Evolutionary conservation across 2,888 invertebrate genomes (phyloP).

Genomic region (Monochamus alternatus): DNA sequence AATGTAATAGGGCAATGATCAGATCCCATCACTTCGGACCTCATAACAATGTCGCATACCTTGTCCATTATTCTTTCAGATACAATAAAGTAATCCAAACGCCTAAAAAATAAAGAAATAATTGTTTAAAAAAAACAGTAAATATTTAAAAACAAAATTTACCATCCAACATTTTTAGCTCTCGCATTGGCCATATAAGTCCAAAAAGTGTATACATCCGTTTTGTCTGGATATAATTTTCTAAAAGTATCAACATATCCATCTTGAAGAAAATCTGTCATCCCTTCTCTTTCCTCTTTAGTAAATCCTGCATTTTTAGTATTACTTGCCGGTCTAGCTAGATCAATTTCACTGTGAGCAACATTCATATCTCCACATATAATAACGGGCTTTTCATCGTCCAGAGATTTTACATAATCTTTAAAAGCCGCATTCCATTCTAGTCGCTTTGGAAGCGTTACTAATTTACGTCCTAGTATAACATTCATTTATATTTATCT

Average conservation of each 20-base stretch:
- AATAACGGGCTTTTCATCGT: conserved; percentile 93
- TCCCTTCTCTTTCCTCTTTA: conserved; percentile 91
- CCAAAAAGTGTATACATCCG: conserved; percentile 95
- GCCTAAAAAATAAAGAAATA: conserved; percentile 80
- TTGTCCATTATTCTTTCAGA: conserved; percentile 85
- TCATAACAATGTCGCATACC: conserved; percentile 89
- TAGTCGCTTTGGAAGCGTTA: conserved; percentile 89
- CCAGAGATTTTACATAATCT: conserved; percentile 84
- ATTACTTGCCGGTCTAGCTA: conserved; percentile 95
- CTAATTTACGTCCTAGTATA: conserved; percentile 82
- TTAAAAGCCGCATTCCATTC: conserved; percentile 92
- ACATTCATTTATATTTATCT: neutral
- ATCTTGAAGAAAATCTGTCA: conserved; percentile 85
- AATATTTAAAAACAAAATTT: conserved; percentile 55
- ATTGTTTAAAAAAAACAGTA: neutral
- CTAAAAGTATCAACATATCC: conserved; percentile 94
- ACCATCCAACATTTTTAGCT: conserved; percentile 96
- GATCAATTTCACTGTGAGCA: conserved; percentile 95
- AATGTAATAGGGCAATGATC: conserved; percentile 92
- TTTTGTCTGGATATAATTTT: conserved; percentile 87
- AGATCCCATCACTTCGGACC: conserved; percentile 88
- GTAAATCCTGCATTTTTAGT: conserved; percentile 97
- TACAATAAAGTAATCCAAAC: conserved; percentile 95
- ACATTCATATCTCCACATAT: conserved; percentile 99
- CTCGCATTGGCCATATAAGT: conserved; percentile 92